These are phyloP conservation scores for Tetragonula carbonaria DNA, from an alignment of 2,888 invertebrate genomes.

Conservation along the genomic window DNA sequence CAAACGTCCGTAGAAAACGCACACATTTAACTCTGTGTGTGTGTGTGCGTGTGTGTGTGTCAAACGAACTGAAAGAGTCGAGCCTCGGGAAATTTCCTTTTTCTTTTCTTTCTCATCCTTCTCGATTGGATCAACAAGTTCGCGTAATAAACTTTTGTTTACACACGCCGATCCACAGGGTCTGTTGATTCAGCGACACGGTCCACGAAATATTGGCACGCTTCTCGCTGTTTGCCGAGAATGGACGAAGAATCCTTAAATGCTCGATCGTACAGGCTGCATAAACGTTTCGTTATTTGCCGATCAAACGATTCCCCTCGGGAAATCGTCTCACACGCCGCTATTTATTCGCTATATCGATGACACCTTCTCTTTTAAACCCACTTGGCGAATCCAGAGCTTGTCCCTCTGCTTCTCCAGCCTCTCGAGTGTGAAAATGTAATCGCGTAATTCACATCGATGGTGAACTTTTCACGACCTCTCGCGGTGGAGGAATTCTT, in stretches of 20 bases:
- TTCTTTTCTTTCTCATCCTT: neutral
- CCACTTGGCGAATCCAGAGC: neutral
- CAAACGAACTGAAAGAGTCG: neutral
- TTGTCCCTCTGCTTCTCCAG: neutral
- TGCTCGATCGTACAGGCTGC: neutral
- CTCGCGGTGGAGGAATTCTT: neutral
- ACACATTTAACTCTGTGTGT: neutral
- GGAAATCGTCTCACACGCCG: neutral
- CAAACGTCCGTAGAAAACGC: neutral
- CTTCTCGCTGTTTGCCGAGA: constrained; percentile 8
- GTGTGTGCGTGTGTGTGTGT: neutral
- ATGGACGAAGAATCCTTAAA: constrained; percentile 5
- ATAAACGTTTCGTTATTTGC: constrained; percentile 25
- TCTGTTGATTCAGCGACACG: constrained; percentile 29
- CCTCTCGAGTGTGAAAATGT: neutral
- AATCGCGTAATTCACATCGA: neutral
- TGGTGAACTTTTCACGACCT: constrained; percentile 8
- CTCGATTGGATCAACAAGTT: constrained; percentile 49
- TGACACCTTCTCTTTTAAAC: neutral
- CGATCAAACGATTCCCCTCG: neutral
- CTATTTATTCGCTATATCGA: neutral
- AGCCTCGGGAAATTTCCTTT: neutral
- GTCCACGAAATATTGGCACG: constrained; percentile 36
- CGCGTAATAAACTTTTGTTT: constrained; percentile 46
- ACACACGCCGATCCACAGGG: neutral